Base-by-base conservation (phyloP, 1,140 invertebrate genomes). In the Colletes gigas region DNA sequence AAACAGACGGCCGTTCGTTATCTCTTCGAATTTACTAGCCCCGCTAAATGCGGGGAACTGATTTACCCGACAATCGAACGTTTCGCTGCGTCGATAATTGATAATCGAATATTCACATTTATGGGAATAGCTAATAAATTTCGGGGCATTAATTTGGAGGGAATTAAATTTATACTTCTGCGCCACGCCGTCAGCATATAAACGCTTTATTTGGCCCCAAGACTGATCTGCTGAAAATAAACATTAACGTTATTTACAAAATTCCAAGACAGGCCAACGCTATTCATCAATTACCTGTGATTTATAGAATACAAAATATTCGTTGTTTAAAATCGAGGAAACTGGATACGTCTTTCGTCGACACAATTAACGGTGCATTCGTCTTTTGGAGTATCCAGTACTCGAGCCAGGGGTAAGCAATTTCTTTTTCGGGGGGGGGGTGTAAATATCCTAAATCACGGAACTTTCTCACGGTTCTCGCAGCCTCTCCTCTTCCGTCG, bases 111-210 rank as follows among this genome's bases (percentile, higher is more conserved):
- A 78, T 78, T 78, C 50, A 17, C 14, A 21, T 47, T 69, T 19
- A 17, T 8, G 57, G 19, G 50, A 78, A 73, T 65, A 50, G 60
- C 41, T 73, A 66, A 79, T 66, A 71, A 79, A 65, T 65, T 50
- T 66, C 41, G 6, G 10, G 8, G 3, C 21, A 62, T 55, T 79
- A 73, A 65, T 55, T 30, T 50, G 39, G 7, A 3, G 69, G 69
- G 30, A n/a, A 47, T 65, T 65, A 15, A 65, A 65, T 65, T n/a
- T 47, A 47, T 41, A 44, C 10, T 41, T 65, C 39, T 9, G 9
- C 8, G 10, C 59, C 15, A 21, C 4, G 4, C 21, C 12, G 59
- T 21, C 30, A 15, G 30, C 4, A 17, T 15, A 17, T 8, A 15
- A 47, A 9, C 8, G n/a, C 41, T 14, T 30, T 19, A 39, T 59